Evolutionary conservation across 2,888 invertebrate species (phyloP).

Genomic region (Cataglyphis cursor): DNA sequence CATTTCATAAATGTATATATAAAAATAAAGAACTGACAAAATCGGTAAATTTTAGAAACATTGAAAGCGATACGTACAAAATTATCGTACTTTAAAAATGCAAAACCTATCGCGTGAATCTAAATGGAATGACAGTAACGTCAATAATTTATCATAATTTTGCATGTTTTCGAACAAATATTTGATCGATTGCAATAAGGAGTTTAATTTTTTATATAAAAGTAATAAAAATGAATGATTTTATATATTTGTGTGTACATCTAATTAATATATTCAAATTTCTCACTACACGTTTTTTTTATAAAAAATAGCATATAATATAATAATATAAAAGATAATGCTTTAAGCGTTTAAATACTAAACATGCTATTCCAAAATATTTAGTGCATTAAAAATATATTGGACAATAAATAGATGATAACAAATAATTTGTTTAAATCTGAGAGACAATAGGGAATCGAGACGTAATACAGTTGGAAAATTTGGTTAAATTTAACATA

Average conservation of each 20-base stretch:
- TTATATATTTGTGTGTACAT: background rate
- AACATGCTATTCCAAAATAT: background rate
- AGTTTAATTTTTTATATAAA: background rate
- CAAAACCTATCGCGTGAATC: background rate
- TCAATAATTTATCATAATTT: conserved; percentile 2
- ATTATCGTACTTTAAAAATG: conserved; percentile 18
- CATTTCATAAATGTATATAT: background rate
- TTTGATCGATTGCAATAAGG: background rate
- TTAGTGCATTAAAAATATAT: background rate
- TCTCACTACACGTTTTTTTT: background rate
- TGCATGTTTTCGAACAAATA: background rate
- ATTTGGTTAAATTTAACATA: no score
- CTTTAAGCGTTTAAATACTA: background rate
- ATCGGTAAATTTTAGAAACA: background rate
- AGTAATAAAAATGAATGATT: background rate
- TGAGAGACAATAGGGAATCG: background rate
- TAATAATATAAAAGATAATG: no score
- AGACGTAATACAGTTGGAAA: background rate
- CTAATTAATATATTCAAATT: background rate
- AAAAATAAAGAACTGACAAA: background rate
- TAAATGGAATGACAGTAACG: background rate
- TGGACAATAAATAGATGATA: background rate
- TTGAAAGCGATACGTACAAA: background rate
- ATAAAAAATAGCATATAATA: background rate
- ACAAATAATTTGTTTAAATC: background rate